These are phyloP conservation scores for Ameiurus melas DNA, from an alignment of 2,113 vertebrate species.

Conservation along the genomic window DNA sequence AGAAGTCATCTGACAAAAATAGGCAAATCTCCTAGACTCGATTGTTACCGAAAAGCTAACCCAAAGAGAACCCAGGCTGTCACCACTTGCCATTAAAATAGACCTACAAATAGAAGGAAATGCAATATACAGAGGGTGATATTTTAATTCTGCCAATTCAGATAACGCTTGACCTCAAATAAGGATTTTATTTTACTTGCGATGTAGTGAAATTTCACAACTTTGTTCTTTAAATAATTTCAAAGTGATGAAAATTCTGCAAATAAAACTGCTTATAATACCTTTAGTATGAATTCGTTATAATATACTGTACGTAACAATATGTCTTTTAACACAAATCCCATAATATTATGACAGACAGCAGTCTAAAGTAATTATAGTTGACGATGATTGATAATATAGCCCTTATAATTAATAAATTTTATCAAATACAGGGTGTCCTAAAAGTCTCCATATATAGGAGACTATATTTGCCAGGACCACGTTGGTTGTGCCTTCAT, in stretches of 20 bases:
- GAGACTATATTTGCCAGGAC: no score
- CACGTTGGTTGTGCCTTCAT: no score
- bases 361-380: not conserved
- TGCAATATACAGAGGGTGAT: not conserved
- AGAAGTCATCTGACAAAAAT: conserved; percentile 45
- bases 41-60: conserved; percentile 30
- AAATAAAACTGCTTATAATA: not conserved
- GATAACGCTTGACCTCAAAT: not conserved
- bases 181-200: not conserved
- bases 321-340: not conserved
- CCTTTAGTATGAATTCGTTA: not conserved
- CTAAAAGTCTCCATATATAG: no score
- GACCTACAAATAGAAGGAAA: conserved; percentile 6
- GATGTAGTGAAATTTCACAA: not conserved
- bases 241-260: not conserved
- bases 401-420: not conserved
- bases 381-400: not conserved
- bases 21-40: conserved; percentile 36
- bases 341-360: conserved; percentile 1
- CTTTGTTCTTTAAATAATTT: not conserved
- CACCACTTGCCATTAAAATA: conserved; percentile 18
- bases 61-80: not conserved
- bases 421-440: no score
- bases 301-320: not conserved
- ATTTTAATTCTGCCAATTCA: not conserved